Evolutionary conservation across 2,797 vertebrate species (phyloP).

Genomic region (Carapus acus): DNA sequence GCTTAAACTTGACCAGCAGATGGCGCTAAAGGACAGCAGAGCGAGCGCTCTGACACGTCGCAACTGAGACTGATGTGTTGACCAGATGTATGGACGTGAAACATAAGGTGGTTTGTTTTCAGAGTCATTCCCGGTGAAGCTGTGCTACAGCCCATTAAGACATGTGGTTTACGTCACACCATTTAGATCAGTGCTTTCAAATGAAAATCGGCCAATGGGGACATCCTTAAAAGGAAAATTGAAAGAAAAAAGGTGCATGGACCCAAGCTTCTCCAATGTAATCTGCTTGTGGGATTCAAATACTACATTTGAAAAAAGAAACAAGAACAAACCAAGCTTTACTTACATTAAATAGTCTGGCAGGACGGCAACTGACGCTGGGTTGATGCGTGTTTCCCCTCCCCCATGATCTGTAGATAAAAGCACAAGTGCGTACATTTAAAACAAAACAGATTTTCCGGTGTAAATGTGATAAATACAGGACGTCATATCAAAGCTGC

Average conservation of each 20-base stretch:
- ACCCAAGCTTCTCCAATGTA: too few species aligned
- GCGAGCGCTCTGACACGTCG: slow-evolving; percentile 35
- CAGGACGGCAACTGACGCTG: slow-evolving; percentile 61
- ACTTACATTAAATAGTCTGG: slow-evolving; percentile 83
- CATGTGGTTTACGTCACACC: slow-evolving; percentile 28
- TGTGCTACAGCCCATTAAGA: slow-evolving; percentile 41
- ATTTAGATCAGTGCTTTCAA: slow-evolving; percentile 43
- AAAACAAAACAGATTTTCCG: slow-evolving; percentile 45
- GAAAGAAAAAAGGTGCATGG: slow-evolving; percentile 1
- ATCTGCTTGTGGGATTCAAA: slow-evolving; percentile 5
- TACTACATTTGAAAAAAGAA: slow-evolving; percentile 5
- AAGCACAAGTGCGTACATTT: slow-evolving; percentile 34
- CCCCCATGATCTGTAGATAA: slow-evolving; percentile 61
- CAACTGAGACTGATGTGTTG: slow-evolving; percentile 47
- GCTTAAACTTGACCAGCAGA: neutral
- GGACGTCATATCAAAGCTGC: slow-evolving; percentile 45
- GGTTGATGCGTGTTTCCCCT: slow-evolving; percentile 66
- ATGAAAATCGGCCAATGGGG: slow-evolving; percentile 24
- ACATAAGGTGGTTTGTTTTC: slow-evolving; percentile 51
- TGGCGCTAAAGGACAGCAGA: neutral
- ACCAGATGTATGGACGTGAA: slow-evolving; percentile 60
- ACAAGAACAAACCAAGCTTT: slow-evolving; percentile 14
- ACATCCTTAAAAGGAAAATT: neutral
- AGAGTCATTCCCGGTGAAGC: slow-evolving; percentile 29
- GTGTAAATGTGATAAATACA: slow-evolving; percentile 59